phyloP scores from a whole-genome alignment of 2,113 vertebrate species.

The Irena cyanogastra region DNA sequence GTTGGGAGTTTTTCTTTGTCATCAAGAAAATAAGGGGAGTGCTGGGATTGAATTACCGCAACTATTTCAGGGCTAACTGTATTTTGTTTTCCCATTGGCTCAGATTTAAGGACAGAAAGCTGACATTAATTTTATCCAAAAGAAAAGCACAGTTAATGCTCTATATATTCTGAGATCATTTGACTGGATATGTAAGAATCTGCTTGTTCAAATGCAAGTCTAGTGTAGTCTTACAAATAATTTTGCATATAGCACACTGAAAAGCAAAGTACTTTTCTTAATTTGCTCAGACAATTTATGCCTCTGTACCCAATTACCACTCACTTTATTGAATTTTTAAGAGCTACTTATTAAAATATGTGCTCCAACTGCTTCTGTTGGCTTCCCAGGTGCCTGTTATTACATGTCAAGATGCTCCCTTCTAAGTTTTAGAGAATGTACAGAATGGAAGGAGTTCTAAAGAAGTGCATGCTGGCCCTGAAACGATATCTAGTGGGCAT shows the following conservation, averaged over 20 bases:
- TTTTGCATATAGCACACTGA: conserved; percentile 38
- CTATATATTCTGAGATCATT: conserved; percentile 63
- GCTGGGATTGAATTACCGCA: conserved; percentile 76
- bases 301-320: conserved; percentile 69
- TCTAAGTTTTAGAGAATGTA: conserved; percentile 40
- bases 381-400: conserved; percentile 54
- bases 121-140: conserved; percentile 75
- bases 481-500: conserved; percentile 10
- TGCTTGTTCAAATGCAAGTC: conserved; percentile 67
- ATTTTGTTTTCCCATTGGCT: conserved; percentile 75
- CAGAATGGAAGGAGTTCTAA: conserved; percentile 50
- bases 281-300: conserved; percentile 71
- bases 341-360: conserved; percentile 59
- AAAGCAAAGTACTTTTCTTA: conserved; percentile 60
- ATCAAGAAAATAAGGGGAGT: conserved; percentile 78
- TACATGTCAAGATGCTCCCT: conserved; percentile 26
- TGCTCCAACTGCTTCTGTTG: conserved; percentile 11
- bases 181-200: conserved; percentile 60
- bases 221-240: conserved; percentile 68
- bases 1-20: conserved; percentile 80
- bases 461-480: conserved; percentile 46
- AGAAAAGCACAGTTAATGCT: conserved; percentile 57
- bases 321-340: conserved; percentile 64
- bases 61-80: conserved; percentile 74
- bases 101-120: conserved; percentile 76